phyloP scores from a whole-genome alignment of 2,797 vertebrate genomes.

The Ptychadena robeensis region DNA sequence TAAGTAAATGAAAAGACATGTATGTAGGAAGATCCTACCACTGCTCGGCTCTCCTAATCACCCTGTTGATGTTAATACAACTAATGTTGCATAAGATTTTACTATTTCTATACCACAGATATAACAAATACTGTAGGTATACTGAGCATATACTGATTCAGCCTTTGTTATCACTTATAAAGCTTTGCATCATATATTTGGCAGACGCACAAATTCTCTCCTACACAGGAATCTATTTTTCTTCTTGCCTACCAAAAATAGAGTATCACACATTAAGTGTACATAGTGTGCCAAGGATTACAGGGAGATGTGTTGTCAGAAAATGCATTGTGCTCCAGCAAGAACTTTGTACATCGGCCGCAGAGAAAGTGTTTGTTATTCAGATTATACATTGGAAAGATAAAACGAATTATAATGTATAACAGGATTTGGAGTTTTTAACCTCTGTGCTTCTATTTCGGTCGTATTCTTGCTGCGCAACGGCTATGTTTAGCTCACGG shows the following conservation, averaged over 20 bases:
- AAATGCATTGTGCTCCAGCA: constrained; percentile 66
- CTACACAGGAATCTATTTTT: constrained; percentile 75
- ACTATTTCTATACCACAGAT: background rate
- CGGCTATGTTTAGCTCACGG: constrained; percentile 37
- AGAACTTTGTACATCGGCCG: constrained; percentile 59
- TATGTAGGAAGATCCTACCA: background rate
- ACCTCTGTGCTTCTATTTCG: constrained; percentile 18
- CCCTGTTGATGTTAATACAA: background rate
- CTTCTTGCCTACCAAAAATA: constrained; percentile 75
- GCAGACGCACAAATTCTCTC: constrained; percentile 72
- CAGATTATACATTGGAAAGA: constrained; percentile 23
- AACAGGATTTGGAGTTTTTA: constrained; percentile 31
- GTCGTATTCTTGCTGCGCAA: background rate
- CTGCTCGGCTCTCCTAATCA: background rate
- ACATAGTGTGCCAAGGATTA: constrained; percentile 71
- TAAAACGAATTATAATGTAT: constrained; percentile 41
- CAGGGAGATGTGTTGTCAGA: constrained; percentile 66
- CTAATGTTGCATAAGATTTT: background rate
- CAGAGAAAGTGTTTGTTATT: constrained; percentile 56
- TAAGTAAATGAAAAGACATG: too few relatives aligned
- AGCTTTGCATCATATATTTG: constrained; percentile 74
- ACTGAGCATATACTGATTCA: constrained; percentile 72
- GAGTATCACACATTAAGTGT: constrained; percentile 71
- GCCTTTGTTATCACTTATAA: constrained; percentile 72
- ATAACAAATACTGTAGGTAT: constrained; percentile 54